Conservation (phyloP, 2,888 invertebrate species). For the Orthosia cruda region DNA sequence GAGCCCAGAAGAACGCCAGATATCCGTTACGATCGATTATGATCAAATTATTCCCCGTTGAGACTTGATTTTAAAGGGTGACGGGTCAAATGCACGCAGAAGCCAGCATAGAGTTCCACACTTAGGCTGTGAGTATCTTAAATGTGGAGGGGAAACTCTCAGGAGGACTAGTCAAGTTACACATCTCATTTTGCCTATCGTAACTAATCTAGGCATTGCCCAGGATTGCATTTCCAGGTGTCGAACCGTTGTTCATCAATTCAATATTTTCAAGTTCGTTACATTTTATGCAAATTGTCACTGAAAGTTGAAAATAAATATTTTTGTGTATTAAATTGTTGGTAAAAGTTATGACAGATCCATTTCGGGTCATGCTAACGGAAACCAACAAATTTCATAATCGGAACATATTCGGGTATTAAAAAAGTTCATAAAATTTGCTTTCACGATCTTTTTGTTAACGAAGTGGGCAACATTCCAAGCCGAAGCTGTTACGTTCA, state of each 20-base stretch:
- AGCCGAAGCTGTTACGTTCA: slow-evolving; percentile 14
- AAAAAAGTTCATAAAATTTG: slow-evolving; percentile 54
- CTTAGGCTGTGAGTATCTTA: too few relatives aligned
- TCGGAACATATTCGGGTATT: slow-evolving; percentile 21
- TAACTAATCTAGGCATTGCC: background rate
- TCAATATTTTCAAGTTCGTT: background rate
- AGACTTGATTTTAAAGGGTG: too few relatives aligned
- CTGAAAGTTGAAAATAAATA: background rate
- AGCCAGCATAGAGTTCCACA: too few relatives aligned
- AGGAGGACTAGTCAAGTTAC: background rate
- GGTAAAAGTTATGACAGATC: background rate
- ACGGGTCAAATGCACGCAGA: too few relatives aligned
- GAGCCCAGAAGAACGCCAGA: too few relatives aligned
- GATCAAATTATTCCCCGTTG: too few relatives aligned
- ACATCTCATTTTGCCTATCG: background rate
- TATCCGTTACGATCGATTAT: too few relatives aligned
- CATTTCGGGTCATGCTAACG: slow-evolving; percentile 11
- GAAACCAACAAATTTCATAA: slow-evolving; percentile 31
- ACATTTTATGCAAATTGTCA: background rate
- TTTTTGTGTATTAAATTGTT: background rate
- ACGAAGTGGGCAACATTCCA: slow-evolving; percentile 60
- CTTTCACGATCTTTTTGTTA: slow-evolving; percentile 53
- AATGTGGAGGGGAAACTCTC: too few relatives aligned
- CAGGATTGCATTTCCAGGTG: too few relatives aligned
- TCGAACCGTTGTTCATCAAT: too few relatives aligned